Evolutionary conservation across 2,113 vertebrate genomes (phyloP).

Genomic region (Egretta garzetta): DNA sequence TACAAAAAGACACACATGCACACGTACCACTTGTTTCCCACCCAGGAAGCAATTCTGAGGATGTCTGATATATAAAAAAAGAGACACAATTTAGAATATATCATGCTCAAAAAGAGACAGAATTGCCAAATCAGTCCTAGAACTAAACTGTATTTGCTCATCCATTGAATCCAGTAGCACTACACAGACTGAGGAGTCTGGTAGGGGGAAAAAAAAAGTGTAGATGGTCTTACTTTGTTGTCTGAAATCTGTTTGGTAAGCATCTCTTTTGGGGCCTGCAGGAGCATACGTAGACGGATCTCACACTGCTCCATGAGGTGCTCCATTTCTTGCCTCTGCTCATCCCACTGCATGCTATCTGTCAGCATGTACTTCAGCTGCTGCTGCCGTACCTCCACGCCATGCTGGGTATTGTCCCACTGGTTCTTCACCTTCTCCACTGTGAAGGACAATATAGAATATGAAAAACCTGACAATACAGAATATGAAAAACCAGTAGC

Average conservation of each 20-base stretch:
- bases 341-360: slow-evolving; percentile 91
- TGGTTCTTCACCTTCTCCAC: slow-evolving; percentile 92
- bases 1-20: background rate
- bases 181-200: background rate
- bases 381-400: slow-evolving; percentile 85
- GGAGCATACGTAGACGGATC: slow-evolving; percentile 79
- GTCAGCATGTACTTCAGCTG: slow-evolving; percentile 89
- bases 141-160: background rate
- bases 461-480: background rate
- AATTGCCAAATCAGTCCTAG: background rate
- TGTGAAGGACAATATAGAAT: slow-evolving; percentile 15
- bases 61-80: background rate
- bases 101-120: background rate
- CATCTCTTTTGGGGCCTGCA: slow-evolving; percentile 81
- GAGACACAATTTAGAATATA: background rate
- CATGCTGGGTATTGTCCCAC: slow-evolving; percentile 92
- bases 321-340: slow-evolving; percentile 84
- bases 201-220: fast-evolving
- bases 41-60: background rate
- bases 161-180: background rate
- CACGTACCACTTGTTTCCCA: background rate
- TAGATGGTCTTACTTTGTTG: slow-evolving; percentile 81
- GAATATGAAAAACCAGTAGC: background rate
- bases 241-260: slow-evolving; percentile 87
- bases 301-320: slow-evolving; percentile 86